A percentile compares a stretch with the other conserved stretches of the same genome.
These are phyloP conservation scores for Protonibea diacanthus DNA, from an alignment of 2,797 vertebrate species.

Conservation along the genomic window DNA sequence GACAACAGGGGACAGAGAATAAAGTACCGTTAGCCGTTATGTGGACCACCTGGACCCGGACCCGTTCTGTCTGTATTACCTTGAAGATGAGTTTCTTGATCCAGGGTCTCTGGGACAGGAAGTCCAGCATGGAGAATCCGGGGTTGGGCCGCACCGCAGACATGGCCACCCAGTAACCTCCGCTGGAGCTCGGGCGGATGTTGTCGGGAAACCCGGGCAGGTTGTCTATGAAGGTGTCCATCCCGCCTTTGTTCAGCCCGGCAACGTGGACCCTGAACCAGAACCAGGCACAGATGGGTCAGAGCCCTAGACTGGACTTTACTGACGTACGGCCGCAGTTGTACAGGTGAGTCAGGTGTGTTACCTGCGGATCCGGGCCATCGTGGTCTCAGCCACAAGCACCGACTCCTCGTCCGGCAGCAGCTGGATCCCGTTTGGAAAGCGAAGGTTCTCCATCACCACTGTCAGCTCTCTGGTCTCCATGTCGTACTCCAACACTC, in stretches of 20 bases:
- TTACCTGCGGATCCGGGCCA: constrained; percentile 95
- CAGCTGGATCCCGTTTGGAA: constrained; percentile 95
- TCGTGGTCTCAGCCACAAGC: constrained; percentile 92
- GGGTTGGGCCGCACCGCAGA: constrained; percentile 90
- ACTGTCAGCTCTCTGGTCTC: constrained; percentile 91
- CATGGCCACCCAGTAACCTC: constrained; percentile 98
- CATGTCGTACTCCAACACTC: constrained; percentile 92
- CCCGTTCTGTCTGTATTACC: constrained; percentile 74
- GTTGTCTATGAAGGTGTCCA: constrained; percentile 96
- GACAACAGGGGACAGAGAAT: too few species aligned
- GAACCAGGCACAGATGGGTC: neutral
- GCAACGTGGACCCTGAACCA: constrained; percentile 92
- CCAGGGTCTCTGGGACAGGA: constrained; percentile 94
- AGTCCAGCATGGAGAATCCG: constrained; percentile 97
- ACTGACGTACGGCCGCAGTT: too few species aligned
- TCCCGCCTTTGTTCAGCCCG: constrained; percentile 96
- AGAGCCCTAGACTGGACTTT: neutral
- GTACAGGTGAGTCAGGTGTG: neutral
- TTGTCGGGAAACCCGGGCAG: constrained; percentile 97
- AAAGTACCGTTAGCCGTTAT: too few species aligned
- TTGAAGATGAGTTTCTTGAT: constrained; percentile 96
- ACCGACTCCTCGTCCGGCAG: constrained; percentile 95
- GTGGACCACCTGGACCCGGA: neutral
- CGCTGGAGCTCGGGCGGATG: constrained; percentile 92
- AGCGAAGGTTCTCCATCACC: constrained; percentile 92